phyloP scores from a whole-genome alignment of 2,797 vertebrate species.

The Ptychadena robeensis region DNA sequence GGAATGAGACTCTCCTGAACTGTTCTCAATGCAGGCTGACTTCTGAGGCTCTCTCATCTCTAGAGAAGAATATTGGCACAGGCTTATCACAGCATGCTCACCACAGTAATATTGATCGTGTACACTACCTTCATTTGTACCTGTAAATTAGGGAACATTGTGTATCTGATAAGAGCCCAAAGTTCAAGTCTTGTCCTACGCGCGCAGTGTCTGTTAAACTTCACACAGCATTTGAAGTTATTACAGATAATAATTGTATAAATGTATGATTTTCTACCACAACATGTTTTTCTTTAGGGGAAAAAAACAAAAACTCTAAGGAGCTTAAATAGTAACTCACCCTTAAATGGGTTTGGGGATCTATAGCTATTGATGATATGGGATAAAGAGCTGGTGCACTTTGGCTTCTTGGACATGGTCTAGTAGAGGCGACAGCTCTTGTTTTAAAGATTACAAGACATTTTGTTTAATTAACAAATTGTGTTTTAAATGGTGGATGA shows the following conservation, averaged over 20 bases:
- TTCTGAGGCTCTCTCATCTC: slow-evolving; percentile 37
- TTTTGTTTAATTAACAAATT: background rate
- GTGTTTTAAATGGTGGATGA: background rate
- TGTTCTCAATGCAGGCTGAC: slow-evolving; percentile 24
- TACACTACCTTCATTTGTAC: slow-evolving; percentile 28
- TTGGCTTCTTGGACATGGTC: background rate
- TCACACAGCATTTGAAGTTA: background rate
- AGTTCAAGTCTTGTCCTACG: slow-evolving; percentile 16
- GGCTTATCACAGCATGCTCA: slow-evolving; percentile 36
- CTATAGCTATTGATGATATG: too few relatives aligned
- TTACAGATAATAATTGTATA: background rate
- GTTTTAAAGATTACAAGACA: background rate
- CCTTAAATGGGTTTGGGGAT: background rate
- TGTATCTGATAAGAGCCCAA: background rate
- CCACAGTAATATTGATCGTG: slow-evolving; percentile 40
- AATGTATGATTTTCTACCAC: background rate
- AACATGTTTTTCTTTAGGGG: too few relatives aligned
- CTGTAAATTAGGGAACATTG: slow-evolving; percentile 37
- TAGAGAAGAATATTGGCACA: slow-evolving; percentile 38
- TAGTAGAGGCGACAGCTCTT: background rate
- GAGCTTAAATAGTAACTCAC: too few relatives aligned
- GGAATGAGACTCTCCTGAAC: slow-evolving; percentile 67
- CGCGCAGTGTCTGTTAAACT: background rate
- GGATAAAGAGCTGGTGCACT: too few relatives aligned
- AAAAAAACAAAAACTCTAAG: too few relatives aligned